Evolutionary conservation across 1,140 invertebrate genomes (phyloP).

Genomic region (Heliconius hermathena): DNA sequence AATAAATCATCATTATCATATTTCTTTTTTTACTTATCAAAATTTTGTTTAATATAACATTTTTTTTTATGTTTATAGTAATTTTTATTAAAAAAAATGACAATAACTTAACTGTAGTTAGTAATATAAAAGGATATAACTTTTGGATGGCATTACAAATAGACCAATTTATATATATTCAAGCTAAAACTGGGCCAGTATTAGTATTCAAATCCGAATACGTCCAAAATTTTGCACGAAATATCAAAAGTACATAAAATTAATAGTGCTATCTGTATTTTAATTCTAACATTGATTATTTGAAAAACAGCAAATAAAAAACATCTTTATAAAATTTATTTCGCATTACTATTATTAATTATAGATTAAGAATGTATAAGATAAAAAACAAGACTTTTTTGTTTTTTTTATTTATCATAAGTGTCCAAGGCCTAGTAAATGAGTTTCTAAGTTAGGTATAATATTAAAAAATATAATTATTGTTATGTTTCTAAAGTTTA

Average conservation of each 20-base stretch:
- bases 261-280: no score
- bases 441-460: neutral
- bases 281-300: no score
- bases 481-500: constrained; percentile 72
- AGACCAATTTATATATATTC: neutral
- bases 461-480: neutral
- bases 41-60: neutral
- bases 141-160: neutral
- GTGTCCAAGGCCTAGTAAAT: constrained; percentile 1
- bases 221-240: no score
- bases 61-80: neutral
- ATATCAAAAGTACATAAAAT: no score
- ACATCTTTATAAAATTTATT: neutral
- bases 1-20: no score
- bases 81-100: neutral
- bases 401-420: neutral
- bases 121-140: neutral
- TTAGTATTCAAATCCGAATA: no score
- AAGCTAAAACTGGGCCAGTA: neutral
- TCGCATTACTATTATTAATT: neutral
- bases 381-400: neutral
- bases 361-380: neutral
- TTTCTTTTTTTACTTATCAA: neutral
- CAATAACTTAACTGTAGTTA: neutral
- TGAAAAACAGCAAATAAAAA: no score